Evolutionary conservation across 2,797 vertebrate species (phyloP), one percentile per base, ranked within the genome.

Genomic region (Rhabdophis nuchalis): DNA sequence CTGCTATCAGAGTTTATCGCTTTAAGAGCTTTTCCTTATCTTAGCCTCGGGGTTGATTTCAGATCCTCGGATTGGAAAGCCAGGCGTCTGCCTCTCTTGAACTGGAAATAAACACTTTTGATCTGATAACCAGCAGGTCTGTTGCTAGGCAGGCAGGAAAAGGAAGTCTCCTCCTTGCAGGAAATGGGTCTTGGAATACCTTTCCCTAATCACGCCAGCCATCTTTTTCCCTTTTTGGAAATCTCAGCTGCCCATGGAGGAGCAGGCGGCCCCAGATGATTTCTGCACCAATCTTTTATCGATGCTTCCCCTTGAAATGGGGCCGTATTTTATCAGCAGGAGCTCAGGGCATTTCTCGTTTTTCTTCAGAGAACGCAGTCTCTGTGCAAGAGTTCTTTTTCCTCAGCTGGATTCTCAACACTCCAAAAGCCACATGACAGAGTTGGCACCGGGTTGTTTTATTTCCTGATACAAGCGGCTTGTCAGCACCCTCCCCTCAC

Each of bases 21-120:
- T 50, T 50, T 77, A 58, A 90, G 56, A 32, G 23, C 56, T 36
- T 32, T 77, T 89, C 12, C 9, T 93, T 87, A 93, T 90, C 85
- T 85, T 90, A 68, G 53, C 56, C 50, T 4, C 64, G 0, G 5
- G 46, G 1, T 27, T 36, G 57, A 88, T 92, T 93, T 88, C 86
- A 58, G 89, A 14, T 41, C 41, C 85, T 68, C 72, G n/a, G 57
- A 0, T 4, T 85, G 87, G 13, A n/a, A 92, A 2, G 0, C 93
- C 72, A 57, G 91, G 68, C 7, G 12, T 10, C 3, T 36, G 93
- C 12, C 25, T 50, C 86, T 52, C 25, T 50, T 72, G 12, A 50
- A 1, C 92, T 94, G 95, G 96, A 95, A 95, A 50, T 0, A 94
- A 68, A 95, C 91, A 36, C 95, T 89, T 94, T 64, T 94, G 95